Base-by-base conservation (phyloP, 2,113 vertebrate species). In the Rhea pennata region DNA sequence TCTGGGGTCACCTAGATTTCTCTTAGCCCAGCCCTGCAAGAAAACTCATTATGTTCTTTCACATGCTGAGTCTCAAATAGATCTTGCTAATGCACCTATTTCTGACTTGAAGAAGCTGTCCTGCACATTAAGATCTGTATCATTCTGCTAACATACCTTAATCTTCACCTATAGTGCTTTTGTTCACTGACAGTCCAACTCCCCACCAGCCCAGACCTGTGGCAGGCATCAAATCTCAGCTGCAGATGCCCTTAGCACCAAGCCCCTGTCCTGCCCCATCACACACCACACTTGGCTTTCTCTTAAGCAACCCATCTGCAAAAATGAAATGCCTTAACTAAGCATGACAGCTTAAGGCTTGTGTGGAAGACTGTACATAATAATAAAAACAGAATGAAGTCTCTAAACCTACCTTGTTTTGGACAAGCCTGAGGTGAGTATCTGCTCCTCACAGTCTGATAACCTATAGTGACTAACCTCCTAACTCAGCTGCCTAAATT, bases 131-230 rank as follows among this genome's bases (percentile, higher is more conserved):
- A 50, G 40, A 27, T 29, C 33, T 33, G 51, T 12, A 12, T 31
- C 56, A 31, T 31, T 72, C 17, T 7, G 29, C 39, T 40, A 14
- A 15, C 1, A 15, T 2, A 33, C 2, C 20, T 8, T 67, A 42
- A 9, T 12, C 70, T 33, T 46, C 12, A 36, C 40, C 65, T 33
- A 8, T 44, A 39, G 24, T 0, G 9, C 1, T 12, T 50, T 29
- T 33, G 24, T 6, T 79, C 79, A 0, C n/a, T 21, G 40, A 11
- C 56, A 15, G 12, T 3, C 5, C 1, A 7, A 7, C 2, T 39
- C 36, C 24, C 17, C 11, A 11, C 7, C 24, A 8, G 53, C 67
- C 31, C 73, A 31, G 40, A 23, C 7, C 29, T 7, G 3, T 0
- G 21, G 6, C 23, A 66, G n/a, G 24, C 10, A 2, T 11, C 77